phyloP scores from a whole-genome alignment of 2,888 invertebrate genomes.

The Plagodis pulveraria region DNA sequence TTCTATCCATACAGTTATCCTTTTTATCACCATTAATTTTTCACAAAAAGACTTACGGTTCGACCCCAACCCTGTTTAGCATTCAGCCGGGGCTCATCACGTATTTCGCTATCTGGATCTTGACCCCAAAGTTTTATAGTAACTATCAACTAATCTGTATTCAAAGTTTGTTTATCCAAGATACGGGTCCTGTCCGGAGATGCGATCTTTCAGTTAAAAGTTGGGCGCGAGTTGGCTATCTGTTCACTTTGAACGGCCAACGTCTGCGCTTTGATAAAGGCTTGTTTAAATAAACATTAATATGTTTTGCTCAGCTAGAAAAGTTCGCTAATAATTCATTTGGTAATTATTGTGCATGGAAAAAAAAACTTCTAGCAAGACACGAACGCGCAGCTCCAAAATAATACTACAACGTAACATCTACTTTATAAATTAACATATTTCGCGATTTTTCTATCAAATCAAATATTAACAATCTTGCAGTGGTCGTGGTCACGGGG shows the following conservation, averaged over 20 bases:
- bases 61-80: constrained; percentile 1
- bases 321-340: too few species aligned
- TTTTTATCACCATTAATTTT: background rate
- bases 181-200: constrained; percentile 24
- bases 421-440: too few species aligned
- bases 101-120: constrained; percentile 19
- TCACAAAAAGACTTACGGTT: background rate
- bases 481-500: too few species aligned
- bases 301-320: too few species aligned
- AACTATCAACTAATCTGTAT: background rate
- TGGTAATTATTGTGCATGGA: too few species aligned
- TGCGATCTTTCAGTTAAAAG: constrained; percentile 34
- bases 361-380: too few species aligned
- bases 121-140: constrained; percentile 25
- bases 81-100: constrained; percentile 13
- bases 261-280: too few species aligned
- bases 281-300: too few species aligned
- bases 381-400: too few species aligned
- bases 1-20: background rate
- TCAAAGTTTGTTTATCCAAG: constrained; percentile 22
- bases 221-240: constrained; percentile 22
- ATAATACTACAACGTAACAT: too few species aligned
- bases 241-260: background rate
- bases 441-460: too few species aligned
- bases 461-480: too few species aligned